Base-by-base conservation (phyloP, 1,140 invertebrate genomes). In the Drosophila rhopaloa region DNA sequence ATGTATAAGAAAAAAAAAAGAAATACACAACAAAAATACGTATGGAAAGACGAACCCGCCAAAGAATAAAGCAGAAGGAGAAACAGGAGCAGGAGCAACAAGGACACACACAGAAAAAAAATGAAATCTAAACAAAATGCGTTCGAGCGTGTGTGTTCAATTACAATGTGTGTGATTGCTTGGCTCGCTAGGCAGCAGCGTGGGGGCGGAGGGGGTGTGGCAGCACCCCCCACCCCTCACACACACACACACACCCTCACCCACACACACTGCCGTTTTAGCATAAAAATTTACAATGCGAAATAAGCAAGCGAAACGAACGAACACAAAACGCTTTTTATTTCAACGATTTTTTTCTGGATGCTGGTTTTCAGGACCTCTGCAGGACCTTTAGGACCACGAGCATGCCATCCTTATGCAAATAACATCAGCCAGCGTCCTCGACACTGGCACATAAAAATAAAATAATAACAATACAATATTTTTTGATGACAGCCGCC, bases 121-220 rank as follows among this genome's bases (percentile, higher is more conserved):
- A 89, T 89, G 81, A 90, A 90, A 89, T 89, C 85, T 89, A 89
- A 90, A 89, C 84, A 89, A 90, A 91, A 91, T 91, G 83, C 88
- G 84, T 84, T 91, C 74, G 78, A 88, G 88, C 89, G 78, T 91
- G 88, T 91, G 83, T 89, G 88, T 91, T 91, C 88, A 91, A 91
- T 91, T 91, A 91, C 88, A 91, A 91, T 91, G 88, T 91, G 88
- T 91, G 88, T 91, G 88, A 91, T 91, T 91, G 88, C 88, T 91
- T 81, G 57, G 74, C 73, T 55, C 37, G 72, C 73, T 66, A 48
- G 63, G 72, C 43, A 32, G 59, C 16, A 32, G 29, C 44, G 8
- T 29, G 47, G 47, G 47, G 55, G 59, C 48, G 50, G 44, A 53
- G 77, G 47, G 32, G 59, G 35, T 38, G 48, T 35, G 48, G 41